Evolutionary conservation across 2,888 invertebrate genomes (phyloP).

Genomic region (Cephalotes varians): DNA sequence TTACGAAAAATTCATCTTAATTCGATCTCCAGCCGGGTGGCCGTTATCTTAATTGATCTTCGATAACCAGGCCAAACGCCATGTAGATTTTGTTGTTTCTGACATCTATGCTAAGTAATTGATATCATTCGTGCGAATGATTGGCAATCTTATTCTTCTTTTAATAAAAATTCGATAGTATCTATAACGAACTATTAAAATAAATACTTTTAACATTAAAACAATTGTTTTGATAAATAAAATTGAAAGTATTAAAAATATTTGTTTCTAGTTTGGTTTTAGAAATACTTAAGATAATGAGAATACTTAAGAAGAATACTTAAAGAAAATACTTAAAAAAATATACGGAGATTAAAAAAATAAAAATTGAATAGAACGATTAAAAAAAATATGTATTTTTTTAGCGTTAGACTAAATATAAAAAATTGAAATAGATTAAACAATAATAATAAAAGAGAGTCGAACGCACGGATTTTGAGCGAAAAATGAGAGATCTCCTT

Average conservation of each 20-base stretch:
- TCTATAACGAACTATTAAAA: not conserved
- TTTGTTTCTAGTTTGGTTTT: not conserved
- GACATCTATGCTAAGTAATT: slow-evolving; percentile 29
- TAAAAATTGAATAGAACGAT: not conserved
- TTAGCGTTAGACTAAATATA: not conserved
- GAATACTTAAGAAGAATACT: too few species aligned
- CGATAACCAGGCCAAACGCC: slow-evolving; percentile 23
- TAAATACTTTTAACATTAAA: not conserved
- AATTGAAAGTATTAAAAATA: not conserved
- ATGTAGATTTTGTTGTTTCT: slow-evolving; percentile 24
- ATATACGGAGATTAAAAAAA: too few species aligned
- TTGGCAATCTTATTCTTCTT: not conserved
- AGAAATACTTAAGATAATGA: too few species aligned
- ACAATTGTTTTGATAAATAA: not conserved
- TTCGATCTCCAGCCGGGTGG: slow-evolving; percentile 37
- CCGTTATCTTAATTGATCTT: slow-evolving; percentile 60
- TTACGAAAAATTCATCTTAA: slow-evolving; percentile 62
- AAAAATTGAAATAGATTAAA: not conserved
- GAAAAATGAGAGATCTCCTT: too few species aligned
- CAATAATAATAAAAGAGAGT: too few species aligned
- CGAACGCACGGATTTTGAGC: too few species aligned
- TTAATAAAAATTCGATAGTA: slow-evolving; percentile 5
- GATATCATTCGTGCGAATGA: slow-evolving; percentile 34
- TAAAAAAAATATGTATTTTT: not conserved
- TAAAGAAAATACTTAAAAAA: not conserved